A percentile compares a stretch with the other conserved stretches of the same genome.
Evolutionary conservation across 2,797 vertebrate genomes (phyloP).

Genomic region (Psittacula derbiana): DNA sequence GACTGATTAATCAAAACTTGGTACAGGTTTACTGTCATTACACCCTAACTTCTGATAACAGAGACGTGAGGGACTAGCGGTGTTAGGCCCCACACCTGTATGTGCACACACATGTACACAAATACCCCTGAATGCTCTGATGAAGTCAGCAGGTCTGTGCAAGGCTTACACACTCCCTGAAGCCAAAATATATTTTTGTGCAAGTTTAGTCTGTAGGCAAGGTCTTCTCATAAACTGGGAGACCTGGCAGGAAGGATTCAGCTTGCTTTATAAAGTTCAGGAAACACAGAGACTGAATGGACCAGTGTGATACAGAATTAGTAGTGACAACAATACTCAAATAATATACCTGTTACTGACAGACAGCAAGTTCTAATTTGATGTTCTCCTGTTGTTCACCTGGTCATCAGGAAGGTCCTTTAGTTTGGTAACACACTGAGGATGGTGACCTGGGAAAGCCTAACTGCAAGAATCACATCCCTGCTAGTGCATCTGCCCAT

Average conservation of each 20-base stretch:
- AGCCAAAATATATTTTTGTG: not conserved
- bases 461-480: not conserved
- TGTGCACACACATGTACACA: not conserved
- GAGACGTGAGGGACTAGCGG: not conserved
- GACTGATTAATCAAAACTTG: not conserved
- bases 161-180: not conserved
- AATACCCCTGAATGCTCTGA: rapidly evolving
- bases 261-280: not conserved
- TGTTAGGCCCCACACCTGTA: not conserved
- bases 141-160: not conserved
- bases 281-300: not conserved
- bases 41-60: not conserved
- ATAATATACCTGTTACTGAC: not conserved
- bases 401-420: not conserved
- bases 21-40: not conserved
- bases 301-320: not conserved
- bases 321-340: not conserved
- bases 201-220: not conserved
- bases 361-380: not conserved
- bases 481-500: not conserved
- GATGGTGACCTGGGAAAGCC: rapidly evolving
- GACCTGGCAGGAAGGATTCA: not conserved
- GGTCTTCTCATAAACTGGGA: not conserved
- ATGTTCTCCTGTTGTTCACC: not conserved
- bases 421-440: not conserved